A percentile compares a stretch with the other conserved stretches of the same genome.
These are phyloP conservation scores for Metopia argyrocephala DNA, from an alignment of 2,888 invertebrate species.

Conservation along the genomic window DNA sequence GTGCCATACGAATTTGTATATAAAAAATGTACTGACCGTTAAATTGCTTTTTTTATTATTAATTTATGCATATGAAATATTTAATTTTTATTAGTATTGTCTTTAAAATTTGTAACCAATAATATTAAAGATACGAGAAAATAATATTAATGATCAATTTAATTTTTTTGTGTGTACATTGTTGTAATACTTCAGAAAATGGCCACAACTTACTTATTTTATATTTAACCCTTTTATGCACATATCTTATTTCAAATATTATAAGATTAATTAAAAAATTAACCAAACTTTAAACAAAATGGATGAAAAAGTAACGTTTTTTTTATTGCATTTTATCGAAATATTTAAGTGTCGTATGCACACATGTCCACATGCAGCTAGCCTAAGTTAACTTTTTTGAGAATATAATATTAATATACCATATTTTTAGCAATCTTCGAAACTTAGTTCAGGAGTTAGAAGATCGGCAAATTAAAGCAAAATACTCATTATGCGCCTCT, in stretches of 20 bases:
- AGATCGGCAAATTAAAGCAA: too few relatives aligned
- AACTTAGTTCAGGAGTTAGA: too few relatives aligned
- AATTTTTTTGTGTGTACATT: background rate
- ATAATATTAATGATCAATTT: slow-evolving; percentile 39
- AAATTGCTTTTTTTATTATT: slow-evolving; percentile 18
- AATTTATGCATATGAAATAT: slow-evolving; percentile 40
- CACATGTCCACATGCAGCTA: too few relatives aligned
- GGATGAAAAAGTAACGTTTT: too few relatives aligned
- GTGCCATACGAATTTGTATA: slow-evolving; percentile 1
- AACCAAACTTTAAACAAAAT: too few relatives aligned
- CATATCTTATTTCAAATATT: background rate
- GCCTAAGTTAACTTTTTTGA: too few relatives aligned
- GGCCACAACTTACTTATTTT: background rate
- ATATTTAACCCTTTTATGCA: background rate
- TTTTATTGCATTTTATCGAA: too few relatives aligned
- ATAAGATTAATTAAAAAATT: too few relatives aligned
- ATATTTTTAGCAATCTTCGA: too few relatives aligned
- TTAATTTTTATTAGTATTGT: slow-evolving; percentile 25
- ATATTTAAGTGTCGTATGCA: too few relatives aligned
- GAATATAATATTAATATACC: too few relatives aligned
- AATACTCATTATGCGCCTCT: too few relatives aligned
- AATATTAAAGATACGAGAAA: slow-evolving; percentile 28
- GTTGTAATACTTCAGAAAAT: background rate
- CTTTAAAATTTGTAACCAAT: slow-evolving; percentile 20
- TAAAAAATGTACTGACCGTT: slow-evolving; percentile 35